These are phyloP conservation scores for Chlorodrepanis virens DNA, from an alignment of 2,113 vertebrate genomes.

Conservation along the genomic window DNA sequence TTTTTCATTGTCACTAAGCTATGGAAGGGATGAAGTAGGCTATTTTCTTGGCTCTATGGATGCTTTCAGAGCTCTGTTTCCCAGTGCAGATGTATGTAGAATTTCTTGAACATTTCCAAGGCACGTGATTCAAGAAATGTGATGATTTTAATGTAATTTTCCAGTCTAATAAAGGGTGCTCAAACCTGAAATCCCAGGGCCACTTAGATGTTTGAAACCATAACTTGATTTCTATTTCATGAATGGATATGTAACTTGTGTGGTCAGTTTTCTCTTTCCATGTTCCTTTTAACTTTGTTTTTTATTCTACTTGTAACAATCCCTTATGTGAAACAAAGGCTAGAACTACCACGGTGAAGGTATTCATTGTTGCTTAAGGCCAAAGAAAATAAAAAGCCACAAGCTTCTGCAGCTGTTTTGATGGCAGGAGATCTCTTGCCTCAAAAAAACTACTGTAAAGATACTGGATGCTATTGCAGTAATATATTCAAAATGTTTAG, in stretches of 20 bases:
- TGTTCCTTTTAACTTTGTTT: neutral
- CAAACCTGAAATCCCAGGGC: neutral
- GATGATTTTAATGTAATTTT: neutral
- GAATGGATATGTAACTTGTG: neutral
- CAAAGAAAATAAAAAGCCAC: neutral
- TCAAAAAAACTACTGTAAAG: neutral
- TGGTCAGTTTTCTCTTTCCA: neutral
- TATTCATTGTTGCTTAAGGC: neutral
- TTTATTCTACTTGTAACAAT: neutral
- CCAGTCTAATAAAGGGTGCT: neutral
- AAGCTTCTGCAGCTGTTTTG: neutral
- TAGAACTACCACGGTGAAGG: neutral
- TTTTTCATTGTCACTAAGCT: neutral
- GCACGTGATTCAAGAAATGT: neutral
- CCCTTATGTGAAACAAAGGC: neutral
- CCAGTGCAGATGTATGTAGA: neutral
- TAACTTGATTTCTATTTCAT: fast-evolving
- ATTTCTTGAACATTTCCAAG: neutral
- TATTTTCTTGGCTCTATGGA: neutral
- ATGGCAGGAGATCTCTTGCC: neutral
- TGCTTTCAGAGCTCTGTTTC: neutral
- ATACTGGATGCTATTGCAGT: neutral
- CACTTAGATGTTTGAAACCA: neutral
- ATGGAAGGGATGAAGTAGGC: neutral
- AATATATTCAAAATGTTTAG: neutral